A percentile compares a stretch with the other conserved stretches of the same genome.
Conservation (phyloP, 1,140 invertebrate species). For the Drosophila baimaii region DNA sequence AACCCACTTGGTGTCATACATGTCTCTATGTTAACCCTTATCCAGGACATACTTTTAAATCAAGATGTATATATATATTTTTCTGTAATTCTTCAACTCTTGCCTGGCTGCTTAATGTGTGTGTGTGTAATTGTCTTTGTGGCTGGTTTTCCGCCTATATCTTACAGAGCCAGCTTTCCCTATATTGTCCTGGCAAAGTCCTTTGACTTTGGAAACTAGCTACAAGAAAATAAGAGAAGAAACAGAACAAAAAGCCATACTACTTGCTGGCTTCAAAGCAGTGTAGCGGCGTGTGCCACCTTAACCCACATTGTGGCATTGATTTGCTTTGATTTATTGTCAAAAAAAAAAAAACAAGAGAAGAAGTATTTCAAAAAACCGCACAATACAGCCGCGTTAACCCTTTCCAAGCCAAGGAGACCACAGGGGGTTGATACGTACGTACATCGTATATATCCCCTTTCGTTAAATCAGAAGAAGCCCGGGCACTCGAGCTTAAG, state of each 20-base stretch:
- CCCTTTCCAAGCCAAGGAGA: slow-evolving; percentile 14
- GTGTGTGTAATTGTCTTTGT: slow-evolving; percentile 73
- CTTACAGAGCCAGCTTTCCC: slow-evolving; percentile 3
- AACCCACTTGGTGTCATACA: slow-evolving; percentile 39
- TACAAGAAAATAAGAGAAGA: not conserved
- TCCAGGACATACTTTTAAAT: not conserved
- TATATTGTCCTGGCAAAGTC: slow-evolving; percentile 38
- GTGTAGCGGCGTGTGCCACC: slow-evolving; percentile 10
- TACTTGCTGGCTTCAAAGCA: slow-evolving; percentile 52
- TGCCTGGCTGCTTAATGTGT: slow-evolving; percentile 60
- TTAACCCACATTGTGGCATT: slow-evolving; percentile 51
- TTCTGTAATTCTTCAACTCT: slow-evolving; percentile 4
- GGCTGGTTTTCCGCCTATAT: not conserved
- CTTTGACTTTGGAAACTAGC: slow-evolving; percentile 22
- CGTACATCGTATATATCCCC: not conserved
- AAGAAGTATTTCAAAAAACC: slow-evolving; percentile 18
- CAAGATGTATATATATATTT: slow-evolving; percentile 17
- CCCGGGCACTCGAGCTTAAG: slow-evolving; percentile 63
- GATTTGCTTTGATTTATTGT: slow-evolving; percentile 84
- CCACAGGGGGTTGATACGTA: slow-evolving; percentile 22
- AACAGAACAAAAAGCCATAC: not conserved
- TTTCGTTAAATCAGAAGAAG: slow-evolving; percentile 19
- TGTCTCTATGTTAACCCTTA: slow-evolving; percentile 20
- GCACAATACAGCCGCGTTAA: slow-evolving; percentile 61
- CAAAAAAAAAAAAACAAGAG: slow-evolving; percentile 1